Evolutionary conservation across 2,888 invertebrate species (phyloP), one percentile per base, ranked within the genome.

Genomic region (Scelioninae gen. 2): DNA sequence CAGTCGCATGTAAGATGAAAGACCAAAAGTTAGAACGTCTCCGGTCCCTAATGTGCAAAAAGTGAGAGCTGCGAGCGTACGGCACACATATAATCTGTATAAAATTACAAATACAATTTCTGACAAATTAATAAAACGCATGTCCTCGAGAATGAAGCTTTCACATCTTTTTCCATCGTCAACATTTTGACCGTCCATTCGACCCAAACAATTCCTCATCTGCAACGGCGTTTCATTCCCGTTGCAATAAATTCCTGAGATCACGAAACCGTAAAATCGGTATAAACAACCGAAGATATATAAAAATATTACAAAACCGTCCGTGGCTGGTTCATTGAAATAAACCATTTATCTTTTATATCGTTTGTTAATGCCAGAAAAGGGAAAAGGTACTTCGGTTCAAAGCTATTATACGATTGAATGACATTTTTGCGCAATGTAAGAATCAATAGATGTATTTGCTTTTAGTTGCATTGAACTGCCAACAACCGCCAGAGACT

Each of bases 401-500:
- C 10, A 45, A 16, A 65, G 58, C 71, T 58, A 65, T 65, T 65
- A 65, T 72, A 55, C 72, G 72, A 65, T 52, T 65, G 72, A 72
- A 72, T 61, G 65, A 60, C 55, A 72, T 72, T 72, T 72, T 72
- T 72, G 65, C 19, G 65, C 72, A 19, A 65, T 61, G 65, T 31
- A 55, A 48, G 65, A 72, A 72, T 72, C 72, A 67, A 67, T 72
- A 67, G 72, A 61, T 58, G 72, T 48, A 72, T 72, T 72, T 72
- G 65, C 72, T 72, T 46, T 35, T 53, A 55, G 65, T 67, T 55
- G 65, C 72, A 72, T 72, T 72, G 65, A 72, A 53, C 72, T 72
- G 72, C 72, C 72, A 65, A 61, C 72, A 65, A 72, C 67, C 55
- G 65, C 5, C 33, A 15, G 58, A 63, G 70, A 71, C 72, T 72